Base-by-base conservation (phyloP, 2,888 invertebrate species). In the Drosophila dives region DNA sequence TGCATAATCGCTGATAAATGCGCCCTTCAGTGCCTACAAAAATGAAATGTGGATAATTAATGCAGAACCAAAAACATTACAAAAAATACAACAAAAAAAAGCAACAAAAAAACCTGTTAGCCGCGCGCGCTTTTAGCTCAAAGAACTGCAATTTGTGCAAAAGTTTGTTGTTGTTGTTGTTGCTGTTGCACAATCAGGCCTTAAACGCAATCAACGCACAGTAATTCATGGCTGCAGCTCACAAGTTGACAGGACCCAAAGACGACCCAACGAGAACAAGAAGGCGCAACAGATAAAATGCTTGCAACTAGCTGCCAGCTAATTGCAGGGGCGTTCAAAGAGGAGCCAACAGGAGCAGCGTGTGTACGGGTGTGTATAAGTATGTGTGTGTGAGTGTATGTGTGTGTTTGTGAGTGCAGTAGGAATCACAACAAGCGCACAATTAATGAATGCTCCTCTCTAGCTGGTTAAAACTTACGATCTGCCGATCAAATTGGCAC, bases 31-130 rank as follows among this genome's bases (percentile, higher is more conserved):
- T 77, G 89, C 83, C 83, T 75, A 76, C 86, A 75, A 86, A 90
- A 87, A 87, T 87, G 86, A 87, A 90, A 90, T 88, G 90, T 90
- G 80, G 86, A 86, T 87, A 87, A 90, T 87, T 87, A 87, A 87
- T 90, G 83, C 86, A 88, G 83, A 61, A 75, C 64, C 64, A 58
- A 66, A 55, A 62, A 63, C 32, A 15, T 8, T 8, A 40, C 55
- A 26, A 20, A 55, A 55, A 45, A 40, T 15, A 12, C 4, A n/a
- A 8, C 11, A n/a, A 53, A 45, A 7, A 45, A 20, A 12, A 29
- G 29, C 32, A 51, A 29, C 26, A 48, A 48, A 54, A 0, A 62
- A 88, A 86, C 86, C 68, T 67, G 90, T 86, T 86, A 72, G 62
- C 72, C 72, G 72, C 74, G 72, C 80, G 80, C 56, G 26, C 67